Conservation (phyloP, 2,797 vertebrate genomes). For the Bufotes viridis region DNA sequence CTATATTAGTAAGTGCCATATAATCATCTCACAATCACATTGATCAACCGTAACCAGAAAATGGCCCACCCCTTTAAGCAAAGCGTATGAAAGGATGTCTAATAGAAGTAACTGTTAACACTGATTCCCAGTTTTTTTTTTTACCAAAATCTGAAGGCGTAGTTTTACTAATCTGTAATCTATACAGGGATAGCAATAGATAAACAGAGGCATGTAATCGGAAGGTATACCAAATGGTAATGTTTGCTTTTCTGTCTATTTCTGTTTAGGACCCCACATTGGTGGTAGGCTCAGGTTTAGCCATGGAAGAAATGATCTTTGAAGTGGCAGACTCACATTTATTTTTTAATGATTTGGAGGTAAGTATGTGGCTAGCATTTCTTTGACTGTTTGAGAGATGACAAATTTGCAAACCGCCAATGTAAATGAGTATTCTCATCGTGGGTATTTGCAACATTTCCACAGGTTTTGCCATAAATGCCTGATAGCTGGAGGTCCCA, state of each 20-base stretch:
- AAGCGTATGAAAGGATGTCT: neutral
- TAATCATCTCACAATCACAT: too few relatives aligned
- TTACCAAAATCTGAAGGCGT: neutral
- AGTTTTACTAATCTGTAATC: neutral
- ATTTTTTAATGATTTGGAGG: conserved; percentile 99
- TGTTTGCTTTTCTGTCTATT: conserved; percentile 15
- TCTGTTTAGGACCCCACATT: conserved; percentile 86
- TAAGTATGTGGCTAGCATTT: conserved; percentile 63
- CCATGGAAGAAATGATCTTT: conserved; percentile 99
- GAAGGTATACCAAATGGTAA: neutral
- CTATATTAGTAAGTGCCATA: too few relatives aligned
- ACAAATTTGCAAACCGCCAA: neutral
- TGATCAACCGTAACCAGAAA: too few relatives aligned
- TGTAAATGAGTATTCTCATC: too few relatives aligned
- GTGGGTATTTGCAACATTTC: too few relatives aligned
- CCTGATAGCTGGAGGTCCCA: too few relatives aligned
- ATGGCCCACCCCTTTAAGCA: too few relatives aligned
- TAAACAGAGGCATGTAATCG: neutral
- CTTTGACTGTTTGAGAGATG: neutral
- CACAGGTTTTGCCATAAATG: too few relatives aligned
- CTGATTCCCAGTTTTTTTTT: too few relatives aligned
- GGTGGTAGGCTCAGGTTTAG: conserved; percentile 92
- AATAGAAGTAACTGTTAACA: neutral
- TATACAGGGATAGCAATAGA: neutral
- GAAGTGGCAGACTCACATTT: conserved; percentile 98